Conservation (phyloP, 2,888 invertebrate species). For the Metopia argyrocephala region DNA sequence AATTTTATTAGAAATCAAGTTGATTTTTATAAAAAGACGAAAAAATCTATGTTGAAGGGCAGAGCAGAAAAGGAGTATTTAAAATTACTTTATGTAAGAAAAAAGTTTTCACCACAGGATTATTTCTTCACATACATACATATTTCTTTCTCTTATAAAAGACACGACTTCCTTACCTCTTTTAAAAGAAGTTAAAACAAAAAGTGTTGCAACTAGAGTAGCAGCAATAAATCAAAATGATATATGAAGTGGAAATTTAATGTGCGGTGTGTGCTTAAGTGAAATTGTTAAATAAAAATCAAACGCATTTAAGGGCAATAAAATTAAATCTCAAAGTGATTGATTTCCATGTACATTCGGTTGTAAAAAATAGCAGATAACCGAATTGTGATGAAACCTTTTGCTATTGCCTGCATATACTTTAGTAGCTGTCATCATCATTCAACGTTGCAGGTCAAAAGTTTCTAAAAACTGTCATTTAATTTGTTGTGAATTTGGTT, state of each 20-base stretch:
- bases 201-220: conserved; percentile 7
- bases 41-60: too few relatives aligned
- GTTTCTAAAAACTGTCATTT: too few relatives aligned
- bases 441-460: too few relatives aligned
- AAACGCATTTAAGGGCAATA: background rate
- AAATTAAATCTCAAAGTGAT: background rate
- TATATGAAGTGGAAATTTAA: conserved; percentile 36
- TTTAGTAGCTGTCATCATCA: too few relatives aligned
- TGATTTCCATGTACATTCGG: too few relatives aligned
- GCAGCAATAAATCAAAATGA: conserved; percentile 61
- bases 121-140: background rate
- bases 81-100: too few relatives aligned
- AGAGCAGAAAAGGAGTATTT: too few relatives aligned
- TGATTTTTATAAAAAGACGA: conserved; percentile 46
- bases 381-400: too few relatives aligned
- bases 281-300: background rate
- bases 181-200: conserved; percentile 47
- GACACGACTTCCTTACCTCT: conserved; percentile 55
- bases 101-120: conserved; percentile 47
- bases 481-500: too few relatives aligned
- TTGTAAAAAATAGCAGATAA: too few relatives aligned
- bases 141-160: background rate
- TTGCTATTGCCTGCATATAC: too few relatives aligned
- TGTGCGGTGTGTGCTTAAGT: background rate
- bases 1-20: conserved; percentile 53